Evolutionary conservation across 2,888 invertebrate genomes (phyloP), one percentile per base, ranked within the genome.

Genomic region (Megaustenia siamemsis): DNA sequence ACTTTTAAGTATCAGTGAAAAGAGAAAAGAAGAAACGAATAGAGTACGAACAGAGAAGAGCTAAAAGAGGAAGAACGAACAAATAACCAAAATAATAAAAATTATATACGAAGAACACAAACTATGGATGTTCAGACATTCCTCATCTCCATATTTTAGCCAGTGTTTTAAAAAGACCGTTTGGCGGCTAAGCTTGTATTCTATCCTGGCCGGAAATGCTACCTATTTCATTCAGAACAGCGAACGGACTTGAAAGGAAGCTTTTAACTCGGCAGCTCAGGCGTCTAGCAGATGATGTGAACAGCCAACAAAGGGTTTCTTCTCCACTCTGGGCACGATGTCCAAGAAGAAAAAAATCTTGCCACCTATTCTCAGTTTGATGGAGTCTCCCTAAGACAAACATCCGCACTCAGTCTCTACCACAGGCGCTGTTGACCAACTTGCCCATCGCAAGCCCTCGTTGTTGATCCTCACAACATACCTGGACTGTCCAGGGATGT

Each of bases 381-480:
- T 21, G 76, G 53, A 6, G 35, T 32, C 76, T 28, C 35, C 40
- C 28, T 12, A 49, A 56, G 24, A 56, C 53, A 76, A 76, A 76
- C 76, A 76, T 76, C 76, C 76, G 49, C 15, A 10, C 73, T 10
- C 43, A 43, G 73, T 24, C 73, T 40, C 12, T 10, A 24, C n/a
- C 28, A 56, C 12, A 53, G 32, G 28, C 56, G 53, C 8, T 76
- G 76, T 56, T 76, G 76, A 56, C 76, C 18, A 21, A 8, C n/a
- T 28, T 28, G 76, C 56, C 53, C 28, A 76, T 24, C 8, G 53
- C 76, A 49, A 38, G 53, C 32, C 56, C 76, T 28, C 10, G 24
- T 53, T 56, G 53, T 56, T 76, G 76, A 76, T 76, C 76, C 53
- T 12, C 15, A 53, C 56, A 76, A 76, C 76, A 76, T 5, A 32